These are phyloP conservation scores for Eristalinus sepulchralis DNA, from an alignment of 2,888 invertebrate species.

Conservation along the genomic window DNA sequence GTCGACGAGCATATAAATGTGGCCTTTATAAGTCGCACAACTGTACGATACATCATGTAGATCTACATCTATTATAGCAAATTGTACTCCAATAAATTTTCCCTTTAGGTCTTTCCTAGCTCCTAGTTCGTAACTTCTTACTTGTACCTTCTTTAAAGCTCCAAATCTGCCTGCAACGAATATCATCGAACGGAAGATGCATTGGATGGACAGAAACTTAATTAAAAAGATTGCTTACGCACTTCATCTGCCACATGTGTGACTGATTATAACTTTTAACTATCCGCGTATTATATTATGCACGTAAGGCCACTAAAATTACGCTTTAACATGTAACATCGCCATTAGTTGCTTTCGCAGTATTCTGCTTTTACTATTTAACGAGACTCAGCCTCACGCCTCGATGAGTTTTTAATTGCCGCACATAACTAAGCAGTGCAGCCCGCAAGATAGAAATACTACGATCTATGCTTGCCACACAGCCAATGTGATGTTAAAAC, in stretches of 20 bases:
- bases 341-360: background rate
- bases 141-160: too few relatives aligned
- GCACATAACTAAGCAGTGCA: background rate
- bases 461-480: slow-evolving; percentile 4
- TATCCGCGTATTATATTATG: background rate
- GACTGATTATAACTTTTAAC: background rate
- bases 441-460: background rate
- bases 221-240: background rate
- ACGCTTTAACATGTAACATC: slow-evolving; percentile 9
- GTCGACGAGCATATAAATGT: too few relatives aligned
- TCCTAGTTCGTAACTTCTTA: too few relatives aligned
- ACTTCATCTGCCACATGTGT: background rate
- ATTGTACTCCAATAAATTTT: too few relatives aligned
- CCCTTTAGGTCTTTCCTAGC: too few relatives aligned
- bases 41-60: too few relatives aligned
- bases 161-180: too few relatives aligned
- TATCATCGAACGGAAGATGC: too few relatives aligned
- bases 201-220: too few relatives aligned
- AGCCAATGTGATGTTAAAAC: background rate
- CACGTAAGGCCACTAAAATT: background rate
- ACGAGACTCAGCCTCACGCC: background rate
- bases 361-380: background rate
- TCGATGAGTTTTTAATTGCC: slow-evolving; percentile 31
- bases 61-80: too few relatives aligned
- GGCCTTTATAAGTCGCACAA: too few relatives aligned